Evolutionary conservation across 30 jellyfish, hydroid and myxozoan genomes (phyloP), one percentile per base, ranked within the genome.

Genomic region (Haliclystus octoradiatus): DNA sequence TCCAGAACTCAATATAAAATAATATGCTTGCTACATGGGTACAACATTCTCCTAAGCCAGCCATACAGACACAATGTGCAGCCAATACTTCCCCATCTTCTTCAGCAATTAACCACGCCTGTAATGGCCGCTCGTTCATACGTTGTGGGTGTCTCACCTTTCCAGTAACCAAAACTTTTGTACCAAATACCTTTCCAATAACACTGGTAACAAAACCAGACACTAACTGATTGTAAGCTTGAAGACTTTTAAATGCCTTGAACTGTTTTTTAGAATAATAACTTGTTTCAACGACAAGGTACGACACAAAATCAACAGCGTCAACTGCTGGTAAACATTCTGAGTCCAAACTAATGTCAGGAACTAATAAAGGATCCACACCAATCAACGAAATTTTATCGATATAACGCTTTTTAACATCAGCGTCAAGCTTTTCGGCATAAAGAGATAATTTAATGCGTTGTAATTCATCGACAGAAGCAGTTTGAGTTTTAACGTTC

Each of bases 11-110:
- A 33, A 72, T 49, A 32, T 72, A 72, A 66, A 25, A 34, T 51
- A 64, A 1, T 34, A 72, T 34, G 49, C 83, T 61, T 32, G 77
- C 76, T 23, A 74, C 70, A 63, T 63, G 76, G 57, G 57, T 5
- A 40, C 84, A 74, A 49, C 84, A 61, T 62, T 74, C 84, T 15
- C 84, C 84, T 63, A 74, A 33, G 53, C 84, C 84, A 52, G 76
- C 76, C 77, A 46, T 74, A 31, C 76, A 74, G 40, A 63, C 26
- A 72, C 81, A 71, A 52, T 52, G 84, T 4, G 75, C 84, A n/a
- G 68, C 31, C 52, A 33, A 34, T 62, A 73, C 68, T 33, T 67
- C 34, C 33, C 75, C 69, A 57, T 40, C 34, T 28, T 62, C 2
- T 63, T 73, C 76, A 2, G 49, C 68, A 13, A 57, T 35, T 15